A percentile compares a stretch with the other conserved stretches of the same genome.
Evolutionary conservation across 2,113 vertebrate species (phyloP).

Genomic region (Myocastor coypus): DNA sequence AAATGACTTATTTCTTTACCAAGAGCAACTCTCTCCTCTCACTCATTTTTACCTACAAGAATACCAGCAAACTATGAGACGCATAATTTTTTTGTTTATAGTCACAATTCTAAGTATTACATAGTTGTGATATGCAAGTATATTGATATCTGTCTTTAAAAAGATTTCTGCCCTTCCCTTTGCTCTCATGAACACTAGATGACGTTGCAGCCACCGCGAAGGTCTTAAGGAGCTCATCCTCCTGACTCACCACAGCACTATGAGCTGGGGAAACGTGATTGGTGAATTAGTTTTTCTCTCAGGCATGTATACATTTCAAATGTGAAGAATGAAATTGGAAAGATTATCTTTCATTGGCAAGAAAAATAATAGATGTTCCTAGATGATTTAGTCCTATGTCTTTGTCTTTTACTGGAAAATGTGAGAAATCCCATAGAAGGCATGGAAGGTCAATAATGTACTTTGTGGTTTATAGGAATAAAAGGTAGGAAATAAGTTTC

Average conservation of each 20-base stretch:
- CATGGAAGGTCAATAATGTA: neutral
- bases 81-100: neutral
- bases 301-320: neutral
- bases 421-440: neutral
- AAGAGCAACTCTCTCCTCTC: neutral
- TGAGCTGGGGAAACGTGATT: neutral
- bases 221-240: neutral
- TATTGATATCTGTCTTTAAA: neutral
- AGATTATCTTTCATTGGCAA: conserved; percentile 6
- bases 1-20: neutral
- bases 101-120: neutral
- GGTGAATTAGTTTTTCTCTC: conserved; percentile 34
- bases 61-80: neutral
- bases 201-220: neutral
- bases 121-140: neutral
- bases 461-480: conserved; percentile 17
- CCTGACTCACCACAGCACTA: neutral
- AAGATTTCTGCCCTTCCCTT: neutral
- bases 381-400: conserved; percentile 46
- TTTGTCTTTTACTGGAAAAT: conserved; percentile 48
- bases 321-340: conserved; percentile 3
- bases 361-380: neutral
- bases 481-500: neutral
- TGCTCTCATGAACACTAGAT: neutral
- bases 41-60: conserved; percentile 36